Evolutionary conservation across 1,140 invertebrate species (phyloP), one percentile per base, ranked within the genome.

Genomic region (Agrilus planipennis): DNA sequence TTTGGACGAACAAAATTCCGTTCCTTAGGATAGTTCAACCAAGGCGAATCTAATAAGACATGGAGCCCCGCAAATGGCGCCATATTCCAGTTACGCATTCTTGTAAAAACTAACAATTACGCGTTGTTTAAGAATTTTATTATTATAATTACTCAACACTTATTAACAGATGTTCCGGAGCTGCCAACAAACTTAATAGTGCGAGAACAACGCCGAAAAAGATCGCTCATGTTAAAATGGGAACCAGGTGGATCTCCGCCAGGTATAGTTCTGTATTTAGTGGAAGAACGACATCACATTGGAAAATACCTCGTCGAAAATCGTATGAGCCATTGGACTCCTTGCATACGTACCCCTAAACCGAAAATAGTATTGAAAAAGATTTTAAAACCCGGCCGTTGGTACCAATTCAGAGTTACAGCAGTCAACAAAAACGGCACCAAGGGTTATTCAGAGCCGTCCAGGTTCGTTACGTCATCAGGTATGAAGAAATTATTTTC

Each of bases 381-480:
- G 37, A 51, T 70, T 22, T 56, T 81, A 30, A 75, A 74, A 49
- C 77, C 77, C 0, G 81, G 79, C 12, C 70, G 75, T 12, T 84
- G 79, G 80, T 86, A 85, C 57, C 74, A 81, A 51, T 81, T 84
- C 51, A 68, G 81, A 18, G 76, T 84, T 2, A 80, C 81, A 0
- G 76, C 79, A 1, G 71, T 86, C 0, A 81, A 76, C 54, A 67
- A 67, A 1, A 70, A 75, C 42, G 82, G 83, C 0, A 79, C 77
- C 0, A 60, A 71, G 38, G 81, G 81, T 4, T 84, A 75, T 52
- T 83, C 81, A 0, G 53, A 63, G 11, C 70, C 70, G 0, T 81
- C 78, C 5, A 51, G 73, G 0, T 83, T 83, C 50, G 75, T 68
- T 21, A 70, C 75, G 0, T 64, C 71, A 28, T 70, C 25, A 5